Evolutionary conservation across 2,113 vertebrate genomes (phyloP), one percentile per base, ranked within the genome.

Genomic region (Ochotona curzoniae): DNA sequence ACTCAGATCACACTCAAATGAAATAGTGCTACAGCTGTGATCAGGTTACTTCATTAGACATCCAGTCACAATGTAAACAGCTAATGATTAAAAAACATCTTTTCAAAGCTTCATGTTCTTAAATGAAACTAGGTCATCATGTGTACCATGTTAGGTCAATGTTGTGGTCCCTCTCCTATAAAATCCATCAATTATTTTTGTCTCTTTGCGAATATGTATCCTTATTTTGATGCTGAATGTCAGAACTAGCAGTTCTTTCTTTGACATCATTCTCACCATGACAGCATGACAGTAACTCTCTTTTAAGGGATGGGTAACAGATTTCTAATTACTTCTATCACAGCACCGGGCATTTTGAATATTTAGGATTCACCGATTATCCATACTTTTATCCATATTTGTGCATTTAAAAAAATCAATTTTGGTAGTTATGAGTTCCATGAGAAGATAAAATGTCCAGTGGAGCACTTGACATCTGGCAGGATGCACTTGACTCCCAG

Each of bases 1-100:
- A 96, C 81, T 83, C 44, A 87, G 61, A 80, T 49, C 96, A 44
- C 49, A 95, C 57, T 94, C 30, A 78, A 51, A 17, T 84, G 35
- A 95, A 95, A 91, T 90, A 94, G 38, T 44, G 38, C 67, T 88
- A 86, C 47, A 20, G 84, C 76, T 91, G 89, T 71, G 54, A 97
- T 87, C 87, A 93, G 71, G 67, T 23, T 63, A 63, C 92, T 94
- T 91, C 94, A 95, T 89, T 96, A 96, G 67, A 94, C 6, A 87
- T 82, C 57, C 81, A 94, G 67, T 94, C 76, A 91, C 57, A 96
- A 91, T 85, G 89, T 67, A 94, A 96, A 95, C 63, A 95, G 63
- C 71, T 91, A 74, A 73, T 94, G 74, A 94, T 95, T 93, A 83
- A 95, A 96, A 94, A 70, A 93, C 8, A 89, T 18, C 21, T 93